A percentile compares a stretch with the other conserved stretches of the same genome.
These are phyloP conservation scores for Phalacrocorax aristotelis DNA, from an alignment of 2,113 vertebrate species.

Conservation along the genomic window DNA sequence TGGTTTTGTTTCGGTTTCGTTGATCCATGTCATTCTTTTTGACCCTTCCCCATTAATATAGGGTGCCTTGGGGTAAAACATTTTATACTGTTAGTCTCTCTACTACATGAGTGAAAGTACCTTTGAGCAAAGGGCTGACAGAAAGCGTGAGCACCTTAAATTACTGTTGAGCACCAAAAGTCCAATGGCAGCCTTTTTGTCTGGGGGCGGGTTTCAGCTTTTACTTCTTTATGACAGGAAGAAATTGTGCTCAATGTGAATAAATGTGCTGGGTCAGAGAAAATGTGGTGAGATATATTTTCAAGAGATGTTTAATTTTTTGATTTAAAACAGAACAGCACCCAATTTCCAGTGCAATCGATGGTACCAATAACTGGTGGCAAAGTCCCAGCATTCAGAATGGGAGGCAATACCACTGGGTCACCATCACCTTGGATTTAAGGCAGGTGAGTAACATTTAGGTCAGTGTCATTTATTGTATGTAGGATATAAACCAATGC, in stretches of 20 bases:
- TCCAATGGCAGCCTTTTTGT: background rate
- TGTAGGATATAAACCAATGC: background rate
- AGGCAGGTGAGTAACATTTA: conserved; percentile 83
- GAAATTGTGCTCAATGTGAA: background rate
- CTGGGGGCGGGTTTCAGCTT: background rate
- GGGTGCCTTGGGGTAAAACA: background rate
- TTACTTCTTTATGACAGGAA: background rate
- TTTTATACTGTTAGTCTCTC: background rate
- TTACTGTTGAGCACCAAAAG: background rate
- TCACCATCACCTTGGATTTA: conserved; percentile 92
- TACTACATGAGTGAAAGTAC: background rate
- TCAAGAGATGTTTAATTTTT: background rate
- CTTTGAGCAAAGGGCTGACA: background rate
- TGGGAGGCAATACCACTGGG: conserved; percentile 91
- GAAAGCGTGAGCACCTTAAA: rapidly evolving
- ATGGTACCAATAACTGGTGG: conserved; percentile 98
- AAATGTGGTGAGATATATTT: background rate
- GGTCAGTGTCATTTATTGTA: background rate
- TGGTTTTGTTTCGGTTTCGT: background rate
- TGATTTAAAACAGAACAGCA: conserved; percentile 83
- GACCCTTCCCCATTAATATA: background rate
- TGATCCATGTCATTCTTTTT: background rate
- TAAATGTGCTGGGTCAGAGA: background rate
- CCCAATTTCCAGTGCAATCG: conserved; percentile 89
- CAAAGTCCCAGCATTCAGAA: conserved; percentile 99